Percentiles rank a stretch among this genome's conserved stretches.
phyloP scores from a whole-genome alignment of 1,140 invertebrate genomes.

The Dysdera silvatica region DNA sequence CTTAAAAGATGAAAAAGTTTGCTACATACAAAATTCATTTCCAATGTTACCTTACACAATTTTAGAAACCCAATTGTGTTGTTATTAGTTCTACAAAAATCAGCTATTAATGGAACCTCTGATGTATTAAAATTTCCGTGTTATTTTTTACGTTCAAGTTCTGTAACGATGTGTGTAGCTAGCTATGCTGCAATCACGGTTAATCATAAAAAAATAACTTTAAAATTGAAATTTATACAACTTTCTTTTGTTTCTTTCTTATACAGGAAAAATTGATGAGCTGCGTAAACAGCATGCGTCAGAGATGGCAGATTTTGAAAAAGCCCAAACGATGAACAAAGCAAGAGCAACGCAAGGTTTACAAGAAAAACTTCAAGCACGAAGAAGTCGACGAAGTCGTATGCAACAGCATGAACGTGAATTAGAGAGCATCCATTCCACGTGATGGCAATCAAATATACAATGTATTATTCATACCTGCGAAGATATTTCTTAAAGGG shows the following conservation, averaged over 20 bases:
- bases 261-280: conserved; percentile 41
- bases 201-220: background rate
- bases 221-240: background rate
- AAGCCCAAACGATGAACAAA: conserved; percentile 42
- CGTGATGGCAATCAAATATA: too few species aligned
- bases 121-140: too few species aligned
- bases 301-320: conserved; percentile 40
- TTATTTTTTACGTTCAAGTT: too few species aligned
- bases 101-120: too few species aligned
- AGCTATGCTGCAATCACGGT: background rate
- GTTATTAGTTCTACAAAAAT: too few species aligned
- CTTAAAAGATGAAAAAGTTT: too few species aligned
- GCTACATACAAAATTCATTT: too few species aligned
- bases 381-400: conserved; percentile 34
- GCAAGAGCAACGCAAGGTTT: conserved; percentile 41
- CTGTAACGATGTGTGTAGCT: too few species aligned
- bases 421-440: conserved; percentile 27
- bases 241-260: background rate
- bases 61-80: too few species aligned
- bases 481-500: too few species aligned
- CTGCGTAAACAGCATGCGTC: conserved; percentile 41
- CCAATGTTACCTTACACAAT: too few species aligned
- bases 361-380: conserved; percentile 39
- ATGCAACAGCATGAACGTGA: conserved; percentile 31
- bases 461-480: too few species aligned